phyloP scores from a whole-genome alignment of 1,140 invertebrate genomes.

The Caerostris extrusa region DNA sequence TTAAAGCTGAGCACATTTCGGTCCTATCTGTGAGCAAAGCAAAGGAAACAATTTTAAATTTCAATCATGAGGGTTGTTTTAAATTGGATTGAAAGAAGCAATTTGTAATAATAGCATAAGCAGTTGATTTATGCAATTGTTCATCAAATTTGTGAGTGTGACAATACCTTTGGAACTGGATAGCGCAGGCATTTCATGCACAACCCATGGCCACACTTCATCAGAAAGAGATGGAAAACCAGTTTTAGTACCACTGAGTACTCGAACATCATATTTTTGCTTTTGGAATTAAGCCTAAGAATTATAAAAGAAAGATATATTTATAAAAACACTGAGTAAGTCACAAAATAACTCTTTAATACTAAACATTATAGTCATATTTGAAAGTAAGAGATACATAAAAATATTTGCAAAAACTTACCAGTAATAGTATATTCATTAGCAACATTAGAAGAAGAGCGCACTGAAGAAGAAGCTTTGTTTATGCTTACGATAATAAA shows the following conservation, averaged over 20 bases:
- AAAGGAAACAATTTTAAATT: no score
- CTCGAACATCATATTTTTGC: constrained; percentile 84
- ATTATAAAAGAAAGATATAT: background rate
- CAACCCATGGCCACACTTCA: constrained; percentile 83
- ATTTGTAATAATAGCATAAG: no score
- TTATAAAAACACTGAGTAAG: background rate
- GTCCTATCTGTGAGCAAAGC: no score
- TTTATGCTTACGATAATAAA: constrained; percentile 85
- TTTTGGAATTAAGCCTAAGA: constrained; percentile 83
- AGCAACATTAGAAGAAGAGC: constrained; percentile 82
- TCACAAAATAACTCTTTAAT: background rate
- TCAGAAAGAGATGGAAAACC: constrained; percentile 82
- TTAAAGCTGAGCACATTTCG: no score
- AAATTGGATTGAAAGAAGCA: no score
- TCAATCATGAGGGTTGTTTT: no score
- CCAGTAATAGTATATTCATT: constrained; percentile 83
- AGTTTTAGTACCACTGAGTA: constrained; percentile 83
- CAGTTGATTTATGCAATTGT: no score
- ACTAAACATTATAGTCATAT: background rate
- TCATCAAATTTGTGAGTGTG: no score
- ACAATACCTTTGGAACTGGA: constrained; percentile 71
- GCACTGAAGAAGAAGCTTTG: constrained; percentile 82
- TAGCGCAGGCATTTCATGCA: constrained; percentile 82
- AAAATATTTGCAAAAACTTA: constrained; percentile 79
- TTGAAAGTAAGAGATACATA: background rate